phyloP scores from a whole-genome alignment of 2,113 vertebrate species.

The Dicaeum eximium region DNA sequence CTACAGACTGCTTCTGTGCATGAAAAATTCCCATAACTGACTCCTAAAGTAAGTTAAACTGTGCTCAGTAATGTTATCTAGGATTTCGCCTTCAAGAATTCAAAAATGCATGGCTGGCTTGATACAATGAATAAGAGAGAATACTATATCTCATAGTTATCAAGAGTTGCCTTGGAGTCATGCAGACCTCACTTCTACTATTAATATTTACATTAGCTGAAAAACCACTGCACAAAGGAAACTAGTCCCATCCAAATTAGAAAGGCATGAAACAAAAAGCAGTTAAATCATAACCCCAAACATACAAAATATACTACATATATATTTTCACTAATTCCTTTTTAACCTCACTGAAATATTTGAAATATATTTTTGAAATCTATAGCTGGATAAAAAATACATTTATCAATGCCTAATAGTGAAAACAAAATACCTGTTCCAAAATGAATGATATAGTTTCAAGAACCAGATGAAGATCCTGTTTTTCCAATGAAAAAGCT shows the following conservation, averaged over 20 bases:
- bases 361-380: background rate
- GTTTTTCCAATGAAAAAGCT: constrained; percentile 88
- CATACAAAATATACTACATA: background rate
- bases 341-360: background rate
- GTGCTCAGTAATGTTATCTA: background rate
- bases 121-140: background rate
- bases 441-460: constrained; percentile 90
- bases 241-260: background rate
- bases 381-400: background rate
- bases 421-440: constrained; percentile 82
- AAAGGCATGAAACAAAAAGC: background rate
- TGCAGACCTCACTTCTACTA: background rate
- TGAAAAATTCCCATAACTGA: background rate
- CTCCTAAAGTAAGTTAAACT: background rate
- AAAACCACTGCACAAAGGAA: background rate
- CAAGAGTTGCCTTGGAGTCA: background rate
- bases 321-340: background rate
- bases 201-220: background rate
- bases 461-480: constrained; percentile 85
- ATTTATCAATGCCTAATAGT: background rate
- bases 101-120: background rate
- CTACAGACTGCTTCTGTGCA: background rate
- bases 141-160: background rate
- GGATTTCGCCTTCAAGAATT: background rate
- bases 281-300: background rate